Base-by-base conservation (phyloP, 1,140 invertebrate species). In the honey bee (Apis mellifera) region DNA sequence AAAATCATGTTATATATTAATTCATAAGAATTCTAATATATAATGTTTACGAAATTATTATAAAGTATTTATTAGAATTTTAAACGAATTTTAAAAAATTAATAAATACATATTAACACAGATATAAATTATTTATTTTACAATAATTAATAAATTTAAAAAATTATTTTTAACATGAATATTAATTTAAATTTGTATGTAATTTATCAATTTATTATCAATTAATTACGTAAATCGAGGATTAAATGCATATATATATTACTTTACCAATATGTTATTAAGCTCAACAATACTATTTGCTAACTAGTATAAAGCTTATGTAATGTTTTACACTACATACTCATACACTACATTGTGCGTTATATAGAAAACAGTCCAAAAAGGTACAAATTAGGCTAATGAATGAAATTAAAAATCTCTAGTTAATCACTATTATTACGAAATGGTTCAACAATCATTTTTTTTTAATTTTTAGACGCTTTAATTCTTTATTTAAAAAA, bases 321-420 rank as follows among this genome's bases (percentile, higher is more conserved):
- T 21, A 76, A 82, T 59, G 23, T 75, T 52, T 32, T 15, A 19
- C 32, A 75, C n/a, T n/a, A n/a, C n/a, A 15, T 62, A n/a, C n/a
- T n/a, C n/a, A n/a, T 72, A 72, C 23, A 19, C 77, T 68, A 60
- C n/a, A n/a, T 69, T 82, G 73, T 62, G 72, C 32, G 48, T 76
- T 52, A n/a, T 68, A 52, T 48, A 68, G 54, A 52, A 68, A 81
- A 68, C 54, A 60, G 54, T 52, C 19, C 42, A 66, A 57, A 59
- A 74, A 50, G 13, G 15, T 42, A 59, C 1, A n/a, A 21, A 15
- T 82, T 60, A 59, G 11, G 15, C 73, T 76, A 59, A 23, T 26
- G 15, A 59, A 59, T 68, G 17, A 19, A 68, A 69, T 82, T 42
- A 57, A 23, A 12, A n/a, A n/a, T 82, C 8, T 60, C 48, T 48